Conservation (phyloP, 1,140 invertebrate genomes). For the Physella acuta region DNA sequence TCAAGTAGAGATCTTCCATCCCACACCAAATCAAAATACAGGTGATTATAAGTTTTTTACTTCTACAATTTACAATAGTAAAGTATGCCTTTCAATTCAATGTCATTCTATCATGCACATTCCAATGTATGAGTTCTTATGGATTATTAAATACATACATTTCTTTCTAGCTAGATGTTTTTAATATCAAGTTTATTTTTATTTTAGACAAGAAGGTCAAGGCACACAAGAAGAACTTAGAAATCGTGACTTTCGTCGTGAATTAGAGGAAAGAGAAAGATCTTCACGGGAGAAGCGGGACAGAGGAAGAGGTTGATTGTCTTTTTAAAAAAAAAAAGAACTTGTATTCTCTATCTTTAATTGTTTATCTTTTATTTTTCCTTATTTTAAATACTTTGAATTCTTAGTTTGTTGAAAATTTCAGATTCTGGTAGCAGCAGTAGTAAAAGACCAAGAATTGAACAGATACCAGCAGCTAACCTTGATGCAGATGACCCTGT, state of each 20-base stretch:
- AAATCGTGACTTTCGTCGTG: constrained; percentile 88
- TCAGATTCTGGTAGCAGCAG: constrained; percentile 39
- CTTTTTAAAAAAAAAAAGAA: neutral
- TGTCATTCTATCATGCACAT: no score
- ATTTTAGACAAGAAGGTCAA: constrained; percentile 95
- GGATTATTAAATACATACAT: no score
- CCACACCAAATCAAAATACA: constrained; percentile 96
- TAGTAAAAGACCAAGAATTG: constrained; percentile 64
- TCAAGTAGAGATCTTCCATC: constrained; percentile 95
- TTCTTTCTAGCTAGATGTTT: no score
- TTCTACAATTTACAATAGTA: no score
- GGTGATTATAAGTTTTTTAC: constrained; percentile 65
- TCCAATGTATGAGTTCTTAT: no score
- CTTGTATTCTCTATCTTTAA: neutral
- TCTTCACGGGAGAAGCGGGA: constrained; percentile 52
- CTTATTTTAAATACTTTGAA: neutral
- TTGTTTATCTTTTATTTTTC: neutral
- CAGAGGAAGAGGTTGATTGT: constrained; percentile 44
- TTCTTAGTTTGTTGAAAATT: neutral
- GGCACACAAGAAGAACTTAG: constrained; percentile 86
- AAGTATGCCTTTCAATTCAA: no score
- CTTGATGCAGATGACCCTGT: constrained; percentile 94
- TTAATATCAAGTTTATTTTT: no score
- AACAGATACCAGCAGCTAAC: constrained; percentile 75
- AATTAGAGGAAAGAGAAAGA: constrained; percentile 90